Percentiles rank a stretch among this genome's conserved stretches.
phyloP scores from a whole-genome alignment of 2,888 invertebrate species.

The Dryocosmus kuriphilus region DNA sequence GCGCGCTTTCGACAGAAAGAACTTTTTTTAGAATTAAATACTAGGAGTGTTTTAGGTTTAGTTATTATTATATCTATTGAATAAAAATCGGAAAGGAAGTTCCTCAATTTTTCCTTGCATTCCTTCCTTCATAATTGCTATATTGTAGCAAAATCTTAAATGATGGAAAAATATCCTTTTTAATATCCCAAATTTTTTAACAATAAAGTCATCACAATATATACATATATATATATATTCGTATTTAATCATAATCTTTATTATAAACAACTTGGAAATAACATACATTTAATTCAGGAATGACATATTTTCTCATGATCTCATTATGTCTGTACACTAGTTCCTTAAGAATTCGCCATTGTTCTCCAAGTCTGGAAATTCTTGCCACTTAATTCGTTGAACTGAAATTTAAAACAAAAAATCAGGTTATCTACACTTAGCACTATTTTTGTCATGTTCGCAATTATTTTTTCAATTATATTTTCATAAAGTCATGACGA shows the following conservation, averaged over 20 bases:
- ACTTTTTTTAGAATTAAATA: slow-evolving; percentile 18
- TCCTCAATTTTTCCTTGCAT: background rate
- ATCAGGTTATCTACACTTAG: background rate
- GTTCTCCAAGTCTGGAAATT: background rate
- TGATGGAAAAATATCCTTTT: no score
- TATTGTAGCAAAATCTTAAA: no score
- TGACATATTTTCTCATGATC: slow-evolving; percentile 5
- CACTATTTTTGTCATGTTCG: background rate
- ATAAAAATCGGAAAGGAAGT: background rate
- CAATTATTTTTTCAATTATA: no score
- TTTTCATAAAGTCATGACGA: no score
- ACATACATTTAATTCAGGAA: slow-evolving; percentile 30
- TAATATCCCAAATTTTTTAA: background rate
- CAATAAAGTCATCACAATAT: background rate
- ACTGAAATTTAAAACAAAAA: slow-evolving; percentile 8
- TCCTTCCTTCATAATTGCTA: no score
- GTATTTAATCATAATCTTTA: slow-evolving; percentile 21
- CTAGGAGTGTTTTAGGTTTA: slow-evolving; percentile 16
- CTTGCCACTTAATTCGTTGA: background rate
- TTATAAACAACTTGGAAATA: slow-evolving; percentile 15
- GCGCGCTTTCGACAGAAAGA: slow-evolving; percentile 24
- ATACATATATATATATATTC: background rate
- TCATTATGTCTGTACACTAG: background rate
- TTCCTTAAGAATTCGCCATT: background rate
- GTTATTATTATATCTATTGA: slow-evolving; percentile 29